Conservation (phyloP, 35 echinoderm and acorn worm genomes). For the Anneissia japonica region DNA sequence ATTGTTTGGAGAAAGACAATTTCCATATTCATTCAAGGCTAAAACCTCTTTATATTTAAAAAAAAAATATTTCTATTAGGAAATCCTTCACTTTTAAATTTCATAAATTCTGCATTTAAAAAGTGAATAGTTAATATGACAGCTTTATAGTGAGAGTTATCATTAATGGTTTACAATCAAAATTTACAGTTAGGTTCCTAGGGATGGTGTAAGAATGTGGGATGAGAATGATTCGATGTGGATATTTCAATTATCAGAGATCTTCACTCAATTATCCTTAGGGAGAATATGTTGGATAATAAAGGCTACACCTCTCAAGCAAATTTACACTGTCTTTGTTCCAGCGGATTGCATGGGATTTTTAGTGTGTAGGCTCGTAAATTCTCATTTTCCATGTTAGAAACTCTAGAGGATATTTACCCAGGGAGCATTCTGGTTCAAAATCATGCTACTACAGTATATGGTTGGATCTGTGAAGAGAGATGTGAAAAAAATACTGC, state of each 20-base stretch:
- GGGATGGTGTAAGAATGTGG: background rate
- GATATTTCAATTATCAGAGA: background rate
- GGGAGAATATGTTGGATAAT: background rate
- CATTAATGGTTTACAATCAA: background rate
- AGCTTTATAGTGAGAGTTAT: no score
- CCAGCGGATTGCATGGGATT: background rate
- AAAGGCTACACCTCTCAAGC: background rate
- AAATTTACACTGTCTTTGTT: background rate
- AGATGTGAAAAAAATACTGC: background rate
- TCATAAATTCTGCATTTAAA: no score
- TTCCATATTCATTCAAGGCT: no score
- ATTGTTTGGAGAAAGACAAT: no score
- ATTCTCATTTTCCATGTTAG: background rate
- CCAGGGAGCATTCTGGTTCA: background rate
- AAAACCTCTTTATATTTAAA: no score
- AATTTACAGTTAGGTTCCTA: no score
- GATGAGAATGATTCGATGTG: background rate
- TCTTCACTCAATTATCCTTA: background rate
- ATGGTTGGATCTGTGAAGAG: background rate
- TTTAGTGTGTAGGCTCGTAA: background rate
- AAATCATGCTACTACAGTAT: background rate
- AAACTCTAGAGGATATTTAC: background rate
- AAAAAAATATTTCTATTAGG: no score
- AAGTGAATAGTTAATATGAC: no score
- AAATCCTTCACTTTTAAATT: no score